These are phyloP conservation scores for Lacerta agilis DNA, from an alignment of 2,797 vertebrate species.

Conservation along the genomic window DNA sequence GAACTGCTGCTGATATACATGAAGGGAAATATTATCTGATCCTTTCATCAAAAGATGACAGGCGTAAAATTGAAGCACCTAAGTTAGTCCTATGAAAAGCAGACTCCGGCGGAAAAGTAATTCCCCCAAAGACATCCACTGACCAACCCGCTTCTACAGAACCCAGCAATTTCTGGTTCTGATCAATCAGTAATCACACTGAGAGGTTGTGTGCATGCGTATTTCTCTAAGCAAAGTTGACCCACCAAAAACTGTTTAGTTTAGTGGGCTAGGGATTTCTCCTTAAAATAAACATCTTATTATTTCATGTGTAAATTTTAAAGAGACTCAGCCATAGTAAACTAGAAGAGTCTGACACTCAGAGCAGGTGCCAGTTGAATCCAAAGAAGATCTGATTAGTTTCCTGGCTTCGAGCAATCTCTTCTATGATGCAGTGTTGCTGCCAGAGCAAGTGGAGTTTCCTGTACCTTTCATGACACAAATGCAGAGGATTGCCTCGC, in stretches of 20 bases:
- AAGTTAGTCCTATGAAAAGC: neutral
- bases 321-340: slow-evolving; percentile 44
- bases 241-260: slow-evolving; percentile 33
- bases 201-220: neutral
- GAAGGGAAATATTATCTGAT: slow-evolving; percentile 31
- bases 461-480: slow-evolving; percentile 92
- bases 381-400: slow-evolving; percentile 92
- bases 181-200: neutral
- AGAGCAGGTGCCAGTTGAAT: slow-evolving; percentile 97
- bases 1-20: neutral
- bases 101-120: neutral
- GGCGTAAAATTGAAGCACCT: neutral
- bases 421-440: slow-evolving; percentile 96
- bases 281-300: slow-evolving; percentile 30
- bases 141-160: neutral
- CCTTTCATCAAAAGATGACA: slow-evolving; percentile 28
- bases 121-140: neutral
- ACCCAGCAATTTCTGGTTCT: slow-evolving; percentile 3
- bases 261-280: slow-evolving; percentile 43
- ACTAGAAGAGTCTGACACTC: slow-evolving; percentile 69
- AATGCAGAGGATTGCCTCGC: slow-evolving; percentile 93
- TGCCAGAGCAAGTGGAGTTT: slow-evolving; percentile 96
- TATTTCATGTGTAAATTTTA: slow-evolving; percentile 48
- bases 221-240: slow-evolving; percentile 11
- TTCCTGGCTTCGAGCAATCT: slow-evolving; percentile 96